phyloP scores from a whole-genome alignment of 1,140 invertebrate genomes.

The Panonychus citri region DNA sequence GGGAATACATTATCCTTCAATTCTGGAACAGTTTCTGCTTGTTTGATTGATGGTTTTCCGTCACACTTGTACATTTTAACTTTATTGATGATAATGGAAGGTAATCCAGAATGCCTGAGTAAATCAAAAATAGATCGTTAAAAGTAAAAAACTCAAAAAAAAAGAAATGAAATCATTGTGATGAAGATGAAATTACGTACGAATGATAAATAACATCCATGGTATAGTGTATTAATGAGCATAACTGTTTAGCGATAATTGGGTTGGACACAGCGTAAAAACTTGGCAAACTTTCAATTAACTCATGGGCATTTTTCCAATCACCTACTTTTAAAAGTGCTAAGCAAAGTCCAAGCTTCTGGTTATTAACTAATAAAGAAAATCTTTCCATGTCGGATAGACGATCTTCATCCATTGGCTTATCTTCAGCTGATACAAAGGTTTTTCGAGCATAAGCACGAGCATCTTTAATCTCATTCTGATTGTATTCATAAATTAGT shows the following conservation, averaged over 20 bases:
- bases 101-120: conserved; percentile 44
- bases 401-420: conserved; percentile 39
- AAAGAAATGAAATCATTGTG: too few relatives aligned
- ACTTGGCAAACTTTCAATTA: conserved; percentile 59
- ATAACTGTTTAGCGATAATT: conserved; percentile 52
- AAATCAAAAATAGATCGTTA: too few relatives aligned
- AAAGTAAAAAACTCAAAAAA: conserved; percentile 4
- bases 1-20: conserved; percentile 53
- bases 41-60: conserved; percentile 17
- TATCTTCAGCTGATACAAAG: conserved; percentile 44
- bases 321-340: conserved; percentile 65
- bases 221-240: conserved; percentile 51
- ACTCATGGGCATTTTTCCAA: conserved; percentile 54
- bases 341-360: conserved; percentile 77
- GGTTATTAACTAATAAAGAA: conserved; percentile 34
- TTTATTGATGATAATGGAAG: conserved; percentile 23
- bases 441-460: conserved; percentile 65
- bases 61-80: conserved; percentile 1
- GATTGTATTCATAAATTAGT: conserved; percentile 50
- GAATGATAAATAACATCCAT: conserved; percentile 69
- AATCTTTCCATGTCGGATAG: conserved; percentile 2
- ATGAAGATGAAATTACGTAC: conserved; percentile 25
- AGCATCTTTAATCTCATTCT: conserved; percentile 55
- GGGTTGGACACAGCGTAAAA: conserved; percentile 49
- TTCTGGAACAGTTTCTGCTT: conserved; percentile 38